Percentiles rank a stretch among this genome's conserved stretches.
These are phyloP conservation scores for Dryadula phaetusa DNA, from an alignment of 2,888 invertebrate genomes.

Conservation along the genomic window DNA sequence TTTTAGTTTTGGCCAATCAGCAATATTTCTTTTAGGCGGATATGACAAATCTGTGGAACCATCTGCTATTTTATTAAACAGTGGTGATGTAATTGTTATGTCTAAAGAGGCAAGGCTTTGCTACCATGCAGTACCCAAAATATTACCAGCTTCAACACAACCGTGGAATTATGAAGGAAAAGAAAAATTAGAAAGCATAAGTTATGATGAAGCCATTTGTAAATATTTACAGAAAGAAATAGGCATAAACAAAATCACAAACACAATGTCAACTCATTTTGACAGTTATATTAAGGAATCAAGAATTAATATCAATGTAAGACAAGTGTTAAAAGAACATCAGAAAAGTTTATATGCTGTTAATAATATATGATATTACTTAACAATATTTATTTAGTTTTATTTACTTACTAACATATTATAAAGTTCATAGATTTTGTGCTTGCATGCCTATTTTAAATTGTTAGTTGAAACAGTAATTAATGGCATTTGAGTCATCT, in stretches of 20 bases:
- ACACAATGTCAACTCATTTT: conserved; percentile 81
- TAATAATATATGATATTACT: conserved; percentile 47
- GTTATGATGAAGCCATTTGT: conserved; percentile 46
- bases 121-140: conserved; percentile 97
- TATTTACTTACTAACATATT: neutral
- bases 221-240: conserved; percentile 58
- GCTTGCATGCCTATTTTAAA: neutral
- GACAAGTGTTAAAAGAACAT: conserved; percentile 91
- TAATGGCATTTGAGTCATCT: neutral
- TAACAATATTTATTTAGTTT: conserved; percentile 16
- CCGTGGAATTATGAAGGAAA: conserved; percentile 75
- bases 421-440: neutral
- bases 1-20: conserved; percentile 96
- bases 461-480: neutral
- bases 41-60: conserved; percentile 87
- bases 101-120: conserved; percentile 91
- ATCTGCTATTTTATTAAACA: conserved; percentile 89
- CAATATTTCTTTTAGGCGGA: conserved; percentile 97
- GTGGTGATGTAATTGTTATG: conserved; percentile 97
- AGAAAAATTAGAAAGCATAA: conserved; percentile 35
- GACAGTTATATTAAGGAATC: conserved; percentile 87
- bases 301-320: conserved; percentile 96
- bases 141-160: conserved; percentile 81
- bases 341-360: conserved; percentile 71
- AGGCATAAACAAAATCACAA: conserved; percentile 56